Evolutionary conservation across 2,797 vertebrate species (phyloP).

Genomic region (Menidia menidia): DNA sequence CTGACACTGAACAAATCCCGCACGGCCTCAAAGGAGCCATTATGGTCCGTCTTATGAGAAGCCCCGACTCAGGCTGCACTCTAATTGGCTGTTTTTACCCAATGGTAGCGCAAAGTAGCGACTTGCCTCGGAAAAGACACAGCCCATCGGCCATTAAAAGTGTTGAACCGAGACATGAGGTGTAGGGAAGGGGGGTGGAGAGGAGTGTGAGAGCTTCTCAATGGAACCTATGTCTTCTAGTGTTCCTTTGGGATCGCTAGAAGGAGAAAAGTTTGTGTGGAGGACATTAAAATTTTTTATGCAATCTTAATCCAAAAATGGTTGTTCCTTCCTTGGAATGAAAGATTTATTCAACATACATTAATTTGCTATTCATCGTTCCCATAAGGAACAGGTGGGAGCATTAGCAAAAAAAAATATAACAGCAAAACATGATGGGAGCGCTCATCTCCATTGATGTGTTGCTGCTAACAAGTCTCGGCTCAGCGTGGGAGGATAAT

Average conservation of each 20-base stretch:
- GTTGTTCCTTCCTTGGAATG: neutral
- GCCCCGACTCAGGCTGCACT: slow-evolving; percentile 30
- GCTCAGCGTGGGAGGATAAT: slow-evolving; percentile 26
- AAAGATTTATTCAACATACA: slow-evolving; percentile 27
- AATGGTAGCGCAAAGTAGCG: slow-evolving; percentile 48
- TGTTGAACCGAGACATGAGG: slow-evolving; percentile 20
- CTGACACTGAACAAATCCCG: slow-evolving; percentile 49
- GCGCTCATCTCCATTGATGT: slow-evolving; percentile 18
- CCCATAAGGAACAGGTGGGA: slow-evolving; percentile 1
- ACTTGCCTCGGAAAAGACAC: slow-evolving; percentile 36
- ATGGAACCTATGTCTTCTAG: neutral
- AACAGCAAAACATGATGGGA: slow-evolving; percentile 20
- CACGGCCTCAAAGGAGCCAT: slow-evolving; percentile 66
- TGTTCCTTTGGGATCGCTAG: slow-evolving; percentile 1
- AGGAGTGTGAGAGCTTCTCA: neutral
- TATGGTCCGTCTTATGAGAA: slow-evolving; percentile 59
- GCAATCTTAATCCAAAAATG: neutral
- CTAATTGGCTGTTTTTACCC: slow-evolving; percentile 62
- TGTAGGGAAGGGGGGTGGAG: neutral
- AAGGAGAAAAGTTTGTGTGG: slow-evolving; percentile 12
- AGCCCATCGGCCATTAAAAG: slow-evolving; percentile 38
- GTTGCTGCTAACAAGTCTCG: slow-evolving; percentile 27
- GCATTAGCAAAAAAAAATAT: slow-evolving; percentile 22
- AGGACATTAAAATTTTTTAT: slow-evolving; percentile 17
- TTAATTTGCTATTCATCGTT: slow-evolving; percentile 26